phyloP scores from a whole-genome alignment of 2,888 invertebrate genomes.

The Dasypolia templi region DNA sequence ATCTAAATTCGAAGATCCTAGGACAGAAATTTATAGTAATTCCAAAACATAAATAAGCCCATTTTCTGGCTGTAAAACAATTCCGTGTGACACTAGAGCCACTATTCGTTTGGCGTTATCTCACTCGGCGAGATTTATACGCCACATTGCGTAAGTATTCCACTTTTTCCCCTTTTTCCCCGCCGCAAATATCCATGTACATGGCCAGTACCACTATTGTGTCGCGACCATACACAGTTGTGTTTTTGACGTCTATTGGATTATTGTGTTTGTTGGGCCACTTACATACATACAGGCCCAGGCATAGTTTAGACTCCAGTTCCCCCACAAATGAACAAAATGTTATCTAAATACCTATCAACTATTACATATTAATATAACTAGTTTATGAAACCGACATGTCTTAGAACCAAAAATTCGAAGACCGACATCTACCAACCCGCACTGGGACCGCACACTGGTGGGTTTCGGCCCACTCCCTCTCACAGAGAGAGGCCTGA shows the following conservation, averaged over 20 bases:
- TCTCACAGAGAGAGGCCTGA: too few relatives aligned
- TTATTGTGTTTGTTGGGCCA: constrained; percentile 16
- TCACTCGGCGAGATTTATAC: constrained; percentile 63
- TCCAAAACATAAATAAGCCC: constrained; percentile 58
- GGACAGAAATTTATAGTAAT: constrained; percentile 51
- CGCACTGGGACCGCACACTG: too few relatives aligned
- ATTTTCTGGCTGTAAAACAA: constrained; percentile 65
- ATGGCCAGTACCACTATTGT: constrained; percentile 23
- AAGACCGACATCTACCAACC: too few relatives aligned
- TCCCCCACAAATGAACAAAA: too few relatives aligned
- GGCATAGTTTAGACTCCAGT: too few relatives aligned
- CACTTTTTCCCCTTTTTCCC: constrained; percentile 38
- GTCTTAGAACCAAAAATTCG: too few relatives aligned
- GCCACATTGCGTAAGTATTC: constrained; percentile 41
- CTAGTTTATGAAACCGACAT: too few relatives aligned
- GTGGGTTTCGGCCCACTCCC: too few relatives aligned
- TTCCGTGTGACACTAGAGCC: constrained; percentile 54
- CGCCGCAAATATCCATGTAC: constrained; percentile 21
- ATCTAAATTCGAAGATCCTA: constrained; percentile 29
- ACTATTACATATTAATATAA: too few relatives aligned
- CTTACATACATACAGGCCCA: background rate
- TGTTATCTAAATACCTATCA: too few relatives aligned
- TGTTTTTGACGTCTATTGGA: constrained; percentile 34
- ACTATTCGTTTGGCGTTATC: constrained; percentile 65
- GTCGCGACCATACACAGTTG: constrained; percentile 15